Percentiles rank a stretch among this genome's conserved stretches.
These are phyloP conservation scores for sheep (Ovis aries) DNA, from an alignment of 2,113 vertebrate species.

Conservation along the genomic window DNA sequence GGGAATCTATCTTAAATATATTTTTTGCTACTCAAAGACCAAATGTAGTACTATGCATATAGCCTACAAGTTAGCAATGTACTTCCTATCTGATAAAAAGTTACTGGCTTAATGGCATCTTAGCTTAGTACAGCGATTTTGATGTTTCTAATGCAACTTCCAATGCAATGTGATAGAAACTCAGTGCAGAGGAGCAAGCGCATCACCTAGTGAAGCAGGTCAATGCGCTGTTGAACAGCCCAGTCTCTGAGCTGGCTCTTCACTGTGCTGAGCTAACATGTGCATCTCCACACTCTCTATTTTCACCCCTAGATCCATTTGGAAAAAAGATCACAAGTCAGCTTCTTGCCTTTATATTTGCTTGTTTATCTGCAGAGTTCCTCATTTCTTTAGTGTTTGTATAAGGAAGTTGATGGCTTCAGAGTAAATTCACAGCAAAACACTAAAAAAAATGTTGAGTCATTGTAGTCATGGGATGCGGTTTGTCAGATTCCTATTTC, in stretches of 20 bases:
- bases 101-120: background rate
- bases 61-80: background rate
- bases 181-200: background rate
- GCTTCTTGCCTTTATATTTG: background rate
- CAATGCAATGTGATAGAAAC: background rate
- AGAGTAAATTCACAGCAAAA: background rate
- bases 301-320: background rate
- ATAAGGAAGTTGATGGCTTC: background rate
- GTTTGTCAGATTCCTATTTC: background rate
- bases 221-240: background rate
- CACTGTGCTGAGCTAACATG: background rate
- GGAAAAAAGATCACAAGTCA: constrained; percentile 9
- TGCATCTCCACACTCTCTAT: background rate
- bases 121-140: background rate
- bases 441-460: background rate
- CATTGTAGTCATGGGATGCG: background rate
- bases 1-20: background rate
- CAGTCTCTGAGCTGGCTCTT: background rate
- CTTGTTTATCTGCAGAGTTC: background rate
- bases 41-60: background rate
- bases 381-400: background rate
- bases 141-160: background rate
- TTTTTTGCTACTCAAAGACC: background rate
- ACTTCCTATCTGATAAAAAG: constrained; percentile 5
- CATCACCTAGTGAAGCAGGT: background rate